These are phyloP conservation scores for Mus spicilegus DNA, from an alignment of 2,113 vertebrate genomes.

Conservation along the genomic window DNA sequence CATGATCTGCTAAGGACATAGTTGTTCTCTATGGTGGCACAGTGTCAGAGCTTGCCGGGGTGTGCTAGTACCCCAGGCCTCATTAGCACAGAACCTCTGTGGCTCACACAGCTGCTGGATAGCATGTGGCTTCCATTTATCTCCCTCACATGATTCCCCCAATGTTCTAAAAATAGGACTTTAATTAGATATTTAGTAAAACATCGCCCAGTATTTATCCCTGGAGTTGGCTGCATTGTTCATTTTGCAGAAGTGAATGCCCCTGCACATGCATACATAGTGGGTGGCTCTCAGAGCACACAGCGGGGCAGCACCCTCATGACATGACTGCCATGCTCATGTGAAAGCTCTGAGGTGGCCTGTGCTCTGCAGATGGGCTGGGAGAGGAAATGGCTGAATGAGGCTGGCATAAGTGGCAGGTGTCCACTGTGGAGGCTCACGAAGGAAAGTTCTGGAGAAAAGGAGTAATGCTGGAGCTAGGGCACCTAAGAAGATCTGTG, in stretches of 20 bases:
- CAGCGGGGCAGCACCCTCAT: too few species aligned
- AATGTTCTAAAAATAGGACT: slow-evolving; percentile 10
- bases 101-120: accelerated
- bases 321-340: neutral
- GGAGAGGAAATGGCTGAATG: neutral
- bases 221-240: neutral
- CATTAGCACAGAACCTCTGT: accelerated
- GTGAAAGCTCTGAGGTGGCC: neutral
- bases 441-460: neutral
- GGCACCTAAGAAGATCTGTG: neutral
- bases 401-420: too few species aligned
- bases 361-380: neutral
- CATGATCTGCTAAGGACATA: neutral
- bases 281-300: neutral
- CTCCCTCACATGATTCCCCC: neutral
- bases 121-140: neutral
- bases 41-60: too few species aligned
- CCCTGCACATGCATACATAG: neutral
- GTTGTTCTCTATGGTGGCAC: neutral
- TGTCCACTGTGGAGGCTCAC: neutral
- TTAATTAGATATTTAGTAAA: slow-evolving; percentile 29
- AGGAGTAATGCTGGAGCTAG: neutral
- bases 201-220: neutral
- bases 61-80: neutral
- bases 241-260: neutral